A percentile compares a stretch with the other conserved stretches of the same genome.
Evolutionary conservation across 2,888 invertebrate genomes (phyloP).

Genomic region (Ramazzottius varieornatus): DNA sequence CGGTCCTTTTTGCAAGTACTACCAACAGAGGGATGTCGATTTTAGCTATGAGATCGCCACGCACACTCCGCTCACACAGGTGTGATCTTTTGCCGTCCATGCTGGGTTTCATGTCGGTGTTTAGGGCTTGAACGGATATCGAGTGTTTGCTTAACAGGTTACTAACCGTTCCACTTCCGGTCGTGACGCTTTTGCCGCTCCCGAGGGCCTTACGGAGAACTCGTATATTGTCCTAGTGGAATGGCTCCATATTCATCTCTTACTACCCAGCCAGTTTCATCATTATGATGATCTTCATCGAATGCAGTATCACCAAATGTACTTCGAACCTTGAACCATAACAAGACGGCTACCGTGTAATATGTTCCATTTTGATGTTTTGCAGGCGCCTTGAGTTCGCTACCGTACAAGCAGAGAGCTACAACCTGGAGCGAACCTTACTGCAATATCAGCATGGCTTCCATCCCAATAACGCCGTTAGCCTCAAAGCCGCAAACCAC

Average conservation of each 20-base stretch:
- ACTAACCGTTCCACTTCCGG: not conserved
- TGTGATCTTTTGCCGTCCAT: too few species aligned
- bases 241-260: not conserved
- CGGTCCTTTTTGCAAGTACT: not conserved
- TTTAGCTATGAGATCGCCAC: not conserved
- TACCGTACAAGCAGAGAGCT: not conserved
- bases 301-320: constrained; percentile 1
- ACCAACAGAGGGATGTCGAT: not conserved
- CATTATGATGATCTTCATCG: constrained; percentile 1
- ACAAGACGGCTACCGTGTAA: too few species aligned
- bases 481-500: too few species aligned
- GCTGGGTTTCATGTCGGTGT: too few species aligned
- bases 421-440: not conserved
- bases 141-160: not conserved
- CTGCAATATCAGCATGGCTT: not conserved
- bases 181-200: not conserved
- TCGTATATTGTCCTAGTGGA: not conserved
- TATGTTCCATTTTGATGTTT: too few species aligned
- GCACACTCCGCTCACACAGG: not conserved
- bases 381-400: constrained; percentile 1
- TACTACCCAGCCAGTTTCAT: not conserved
- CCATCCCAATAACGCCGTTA: not conserved
- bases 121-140: too few species aligned
- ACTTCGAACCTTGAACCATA: too few species aligned
- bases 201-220: not conserved